Conservation (phyloP, 2,888 invertebrate species). For the Hedya salicella region DNA sequence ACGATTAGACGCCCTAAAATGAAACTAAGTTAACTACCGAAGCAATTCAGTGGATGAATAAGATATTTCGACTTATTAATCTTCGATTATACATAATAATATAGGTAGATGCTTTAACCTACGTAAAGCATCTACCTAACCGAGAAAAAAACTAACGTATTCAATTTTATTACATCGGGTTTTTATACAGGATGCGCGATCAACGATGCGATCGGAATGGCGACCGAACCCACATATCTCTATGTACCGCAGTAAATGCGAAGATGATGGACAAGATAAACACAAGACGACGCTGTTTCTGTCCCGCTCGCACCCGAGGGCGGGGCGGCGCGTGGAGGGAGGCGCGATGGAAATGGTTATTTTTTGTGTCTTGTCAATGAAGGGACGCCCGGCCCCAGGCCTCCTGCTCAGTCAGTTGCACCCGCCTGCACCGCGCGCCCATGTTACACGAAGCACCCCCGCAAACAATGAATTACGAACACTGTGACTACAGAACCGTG, state of each 20-base stretch:
- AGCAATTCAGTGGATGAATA: no score
- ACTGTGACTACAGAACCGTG: constrained; percentile 65
- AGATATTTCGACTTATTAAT: no score
- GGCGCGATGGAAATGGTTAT: constrained; percentile 74
- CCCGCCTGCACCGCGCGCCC: constrained; percentile 65
- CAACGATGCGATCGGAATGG: constrained; percentile 75
- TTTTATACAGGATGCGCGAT: constrained; percentile 69
- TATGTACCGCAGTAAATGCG: constrained; percentile 66
- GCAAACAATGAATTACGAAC: constrained; percentile 75
- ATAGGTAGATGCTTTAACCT: no score
- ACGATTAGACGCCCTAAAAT: no score
- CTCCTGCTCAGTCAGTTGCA: constrained; percentile 62
- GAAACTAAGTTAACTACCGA: no score
- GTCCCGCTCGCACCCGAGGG: constrained; percentile 71
- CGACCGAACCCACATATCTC: constrained; percentile 63
- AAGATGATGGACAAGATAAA: constrained; percentile 81
- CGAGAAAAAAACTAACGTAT: neutral
- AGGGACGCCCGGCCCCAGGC: constrained; percentile 78
- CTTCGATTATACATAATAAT: no score
- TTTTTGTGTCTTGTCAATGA: constrained; percentile 84
- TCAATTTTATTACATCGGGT: neutral
- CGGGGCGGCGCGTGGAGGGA: constrained; percentile 61
- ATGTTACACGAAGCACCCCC: constrained; percentile 56
- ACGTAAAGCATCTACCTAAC: no score
- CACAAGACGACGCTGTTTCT: constrained; percentile 64